A percentile compares a stretch with the other conserved stretches of the same genome.
phyloP scores from a whole-genome alignment of 1,140 invertebrate genomes.

The Tenebrio molitor region DNA sequence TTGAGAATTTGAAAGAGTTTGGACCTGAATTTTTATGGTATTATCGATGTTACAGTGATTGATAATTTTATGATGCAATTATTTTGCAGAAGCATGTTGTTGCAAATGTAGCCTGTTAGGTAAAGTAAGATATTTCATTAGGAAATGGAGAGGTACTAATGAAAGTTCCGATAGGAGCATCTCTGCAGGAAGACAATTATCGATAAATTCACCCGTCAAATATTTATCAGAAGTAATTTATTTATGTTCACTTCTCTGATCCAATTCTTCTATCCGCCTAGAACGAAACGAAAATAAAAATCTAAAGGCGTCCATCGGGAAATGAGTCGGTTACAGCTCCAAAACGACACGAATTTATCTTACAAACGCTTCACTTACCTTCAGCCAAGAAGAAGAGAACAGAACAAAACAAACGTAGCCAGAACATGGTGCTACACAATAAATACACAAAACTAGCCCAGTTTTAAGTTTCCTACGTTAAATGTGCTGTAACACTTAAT shows the following conservation, averaged over 20 bases:
- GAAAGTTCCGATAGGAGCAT: neutral
- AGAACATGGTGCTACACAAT: constrained; percentile 12
- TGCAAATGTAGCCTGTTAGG: too few relatives aligned
- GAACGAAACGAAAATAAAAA: constrained; percentile 28
- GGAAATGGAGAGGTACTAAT: too few relatives aligned
- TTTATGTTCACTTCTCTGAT: constrained; percentile 10
- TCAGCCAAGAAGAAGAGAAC: constrained; percentile 28
- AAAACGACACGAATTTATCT: constrained; percentile 40
- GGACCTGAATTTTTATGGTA: too few relatives aligned
- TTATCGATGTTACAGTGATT: too few relatives aligned
- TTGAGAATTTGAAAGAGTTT: too few relatives aligned
- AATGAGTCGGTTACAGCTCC: constrained; percentile 23
- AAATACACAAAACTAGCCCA: constrained; percentile 22
- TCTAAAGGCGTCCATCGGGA: constrained; percentile 36
- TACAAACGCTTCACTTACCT: constrained; percentile 34
- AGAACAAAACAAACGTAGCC: constrained; percentile 9
- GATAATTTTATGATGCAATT: too few relatives aligned
- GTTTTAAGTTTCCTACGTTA: constrained; percentile 40
- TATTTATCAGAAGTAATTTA: constrained; percentile 34
- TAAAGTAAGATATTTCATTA: too few relatives aligned
- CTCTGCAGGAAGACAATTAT: constrained; percentile 1
- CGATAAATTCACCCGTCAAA: constrained; percentile 6
- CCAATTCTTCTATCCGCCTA: constrained; percentile 14
- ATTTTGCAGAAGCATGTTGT: too few relatives aligned
- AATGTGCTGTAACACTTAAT: constrained; percentile 51